Evolutionary conservation across 2,888 invertebrate species (phyloP).

Genomic region (Drosophila lacicola): DNA sequence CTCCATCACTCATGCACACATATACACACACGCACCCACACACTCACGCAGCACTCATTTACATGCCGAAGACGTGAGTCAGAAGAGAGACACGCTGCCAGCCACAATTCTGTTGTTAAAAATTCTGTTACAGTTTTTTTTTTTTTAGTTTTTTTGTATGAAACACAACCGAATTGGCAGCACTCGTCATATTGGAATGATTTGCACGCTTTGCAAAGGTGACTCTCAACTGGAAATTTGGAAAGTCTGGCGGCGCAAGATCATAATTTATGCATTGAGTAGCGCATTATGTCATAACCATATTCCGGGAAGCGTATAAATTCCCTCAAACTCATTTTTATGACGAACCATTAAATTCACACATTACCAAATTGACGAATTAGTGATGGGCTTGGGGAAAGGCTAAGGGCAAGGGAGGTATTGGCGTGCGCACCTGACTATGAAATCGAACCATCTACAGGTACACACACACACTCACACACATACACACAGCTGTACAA

Average conservation of each 20-base stretch:
- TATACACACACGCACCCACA: slow-evolving; percentile 1
- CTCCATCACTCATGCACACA: slow-evolving; percentile 51
- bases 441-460: slow-evolving; percentile 56
- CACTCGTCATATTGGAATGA: slow-evolving; percentile 31
- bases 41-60: slow-evolving; percentile 59
- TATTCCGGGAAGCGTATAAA: slow-evolving; percentile 62
- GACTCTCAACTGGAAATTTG: slow-evolving; percentile 9
- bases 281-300: slow-evolving; percentile 67
- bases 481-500: slow-evolving; percentile 11
- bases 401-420: slow-evolving; percentile 7
- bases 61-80: slow-evolving; percentile 75
- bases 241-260: slow-evolving; percentile 16
- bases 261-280: slow-evolving; percentile 63
- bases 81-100: slow-evolving; percentile 44
- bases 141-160: slow-evolving; percentile 6
- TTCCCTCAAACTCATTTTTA: slow-evolving; percentile 56
- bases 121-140: slow-evolving; percentile 52
- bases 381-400: background rate
- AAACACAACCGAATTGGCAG: slow-evolving; percentile 30
- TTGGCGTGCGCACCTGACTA: slow-evolving; percentile 71
- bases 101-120: slow-evolving; percentile 31
- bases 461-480: slow-evolving; percentile 27
- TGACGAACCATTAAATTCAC: slow-evolving; percentile 71
- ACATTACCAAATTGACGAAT: slow-evolving; percentile 36
- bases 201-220: slow-evolving; percentile 35